A percentile compares a stretch with the other conserved stretches of the same genome.
Conservation (phyloP, 1,140 invertebrate species). For the Eupristina koningsbergeri region DNA sequence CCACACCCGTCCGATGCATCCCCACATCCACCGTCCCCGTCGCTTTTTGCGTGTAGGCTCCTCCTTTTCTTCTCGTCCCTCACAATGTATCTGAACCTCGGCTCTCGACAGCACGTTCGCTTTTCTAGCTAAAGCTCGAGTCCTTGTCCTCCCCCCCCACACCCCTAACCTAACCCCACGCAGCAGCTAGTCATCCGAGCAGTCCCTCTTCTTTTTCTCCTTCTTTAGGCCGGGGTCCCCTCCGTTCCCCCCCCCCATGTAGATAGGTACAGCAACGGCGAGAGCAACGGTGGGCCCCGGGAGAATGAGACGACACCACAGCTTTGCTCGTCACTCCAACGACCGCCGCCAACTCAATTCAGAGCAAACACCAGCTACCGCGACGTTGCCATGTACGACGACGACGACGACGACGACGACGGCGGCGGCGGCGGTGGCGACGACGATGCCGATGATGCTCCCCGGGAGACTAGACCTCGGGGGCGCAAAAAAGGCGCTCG, state of each 20-base stretch:
- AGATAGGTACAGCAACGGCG: background rate
- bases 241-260: background rate
- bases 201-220: conserved; percentile 40
- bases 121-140: conserved; percentile 45
- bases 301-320: background rate
- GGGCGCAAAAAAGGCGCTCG: conserved; percentile 8
- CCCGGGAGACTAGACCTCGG: background rate
- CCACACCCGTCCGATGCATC: background rate
- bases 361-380: conserved; percentile 13
- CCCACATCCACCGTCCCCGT: background rate
- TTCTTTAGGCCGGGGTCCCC: conserved; percentile 32
- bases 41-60: conserved; percentile 1
- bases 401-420: background rate
- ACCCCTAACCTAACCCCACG: background rate
- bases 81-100: background rate
- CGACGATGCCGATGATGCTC: background rate
- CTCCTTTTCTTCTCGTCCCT: conserved; percentile 11
- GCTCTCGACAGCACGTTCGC: conserved; percentile 2
- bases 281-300: no score
- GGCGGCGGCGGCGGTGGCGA: background rate
- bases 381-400: conserved; percentile 12
- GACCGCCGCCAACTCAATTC: conserved; percentile 23
- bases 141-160: background rate
- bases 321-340: conserved; percentile 8
- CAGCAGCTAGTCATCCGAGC: background rate